Percentiles rank a stretch among this genome's conserved stretches.
Evolutionary conservation across 2,797 vertebrate genomes (phyloP).

Genomic region (Luscinia luscinia): DNA sequence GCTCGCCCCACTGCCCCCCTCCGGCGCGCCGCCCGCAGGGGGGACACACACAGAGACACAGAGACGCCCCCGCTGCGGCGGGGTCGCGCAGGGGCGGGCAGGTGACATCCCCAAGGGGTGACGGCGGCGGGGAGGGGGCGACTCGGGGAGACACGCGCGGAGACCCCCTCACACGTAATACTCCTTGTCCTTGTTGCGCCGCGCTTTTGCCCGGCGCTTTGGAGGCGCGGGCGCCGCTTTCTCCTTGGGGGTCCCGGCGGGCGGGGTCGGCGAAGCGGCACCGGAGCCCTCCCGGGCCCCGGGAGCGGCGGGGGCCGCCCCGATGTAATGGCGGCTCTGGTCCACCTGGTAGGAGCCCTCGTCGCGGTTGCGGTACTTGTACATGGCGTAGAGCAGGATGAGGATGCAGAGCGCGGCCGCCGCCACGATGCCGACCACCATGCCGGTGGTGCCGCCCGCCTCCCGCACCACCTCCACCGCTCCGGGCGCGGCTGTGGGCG

Average conservation of each 20-base stretch:
- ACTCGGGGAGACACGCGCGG: background rate
- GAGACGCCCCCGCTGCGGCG: background rate
- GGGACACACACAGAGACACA: background rate
- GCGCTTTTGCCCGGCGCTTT: constrained; percentile 90
- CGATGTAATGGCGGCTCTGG: constrained; percentile 91
- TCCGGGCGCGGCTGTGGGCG: constrained; percentile 81
- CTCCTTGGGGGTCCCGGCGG: constrained; percentile 78
- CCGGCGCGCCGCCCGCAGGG: background rate
- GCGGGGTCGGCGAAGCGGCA: background rate
- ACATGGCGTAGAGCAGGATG: constrained; percentile 96
- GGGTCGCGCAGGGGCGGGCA: background rate
- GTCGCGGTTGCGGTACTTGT: constrained; percentile 95
- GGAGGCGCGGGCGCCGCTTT: constrained; percentile 83
- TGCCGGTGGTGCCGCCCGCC: constrained; percentile 93
- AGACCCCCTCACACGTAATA: constrained; percentile 84
- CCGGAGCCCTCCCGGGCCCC: background rate
- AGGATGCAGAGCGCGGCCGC: constrained; percentile 94
- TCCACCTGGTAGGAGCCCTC: constrained; percentile 95
- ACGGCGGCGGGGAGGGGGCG: background rate
- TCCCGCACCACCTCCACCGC: constrained; percentile 92
- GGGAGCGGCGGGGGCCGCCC: constrained; percentile 6
- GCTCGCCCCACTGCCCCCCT: background rate
- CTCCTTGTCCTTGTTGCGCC: constrained; percentile 98
- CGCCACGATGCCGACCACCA: constrained; percentile 95
- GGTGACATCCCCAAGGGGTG: background rate